Evolutionary conservation across 2,888 invertebrate species (phyloP), one percentile per base, ranked within the genome.

Genomic region (Amphipoea lucens): DNA sequence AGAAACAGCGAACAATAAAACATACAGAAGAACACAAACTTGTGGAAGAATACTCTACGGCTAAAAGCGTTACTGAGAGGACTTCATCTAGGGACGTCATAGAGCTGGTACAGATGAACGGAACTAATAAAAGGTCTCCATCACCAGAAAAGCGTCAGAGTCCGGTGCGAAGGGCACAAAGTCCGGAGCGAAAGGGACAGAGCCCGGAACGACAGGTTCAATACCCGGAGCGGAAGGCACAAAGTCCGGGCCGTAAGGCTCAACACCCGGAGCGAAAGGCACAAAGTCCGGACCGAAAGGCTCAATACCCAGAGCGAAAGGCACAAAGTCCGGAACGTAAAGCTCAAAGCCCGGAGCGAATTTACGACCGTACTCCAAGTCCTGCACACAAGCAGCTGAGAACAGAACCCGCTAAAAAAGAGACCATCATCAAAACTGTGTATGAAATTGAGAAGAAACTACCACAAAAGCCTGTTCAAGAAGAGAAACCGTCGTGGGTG

Each of bases 401-500:
- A 81, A 85, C 93, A 2, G 94, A 95, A 40, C 86, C 91, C 0
- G 86, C 82, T 29, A 95, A 94, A 83, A 94, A 93, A 36, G 96
- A 96, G 85, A 93, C 94, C 0, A 93, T 91, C 2, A 94, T 93
- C 36, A 96, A 95, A 89, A 94, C 95, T 0, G 92, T 92, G 6
- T 92, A 92, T 78, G 94, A 96, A 75, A 89, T 92, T 85, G 92
- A 94, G 73, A 93, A 96, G 92, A 94, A 95, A 81, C 85, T 91
- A 42, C 91, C 93, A 17, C 88, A 92, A 42, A 97, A 96, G 87
- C 92, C 91, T n/a, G 92, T 89, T 42, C 94, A 94, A 36, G 97
- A 97, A 40, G 97, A 97, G 54, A 97, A 97, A 87, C 98, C 98
- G 0, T 97, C 97, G 40, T 98, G 98, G 98, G 97, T 97, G 12